Evolutionary conservation across 2,797 vertebrate genomes (phyloP).

Genomic region (Rachycentron canadum): DNA sequence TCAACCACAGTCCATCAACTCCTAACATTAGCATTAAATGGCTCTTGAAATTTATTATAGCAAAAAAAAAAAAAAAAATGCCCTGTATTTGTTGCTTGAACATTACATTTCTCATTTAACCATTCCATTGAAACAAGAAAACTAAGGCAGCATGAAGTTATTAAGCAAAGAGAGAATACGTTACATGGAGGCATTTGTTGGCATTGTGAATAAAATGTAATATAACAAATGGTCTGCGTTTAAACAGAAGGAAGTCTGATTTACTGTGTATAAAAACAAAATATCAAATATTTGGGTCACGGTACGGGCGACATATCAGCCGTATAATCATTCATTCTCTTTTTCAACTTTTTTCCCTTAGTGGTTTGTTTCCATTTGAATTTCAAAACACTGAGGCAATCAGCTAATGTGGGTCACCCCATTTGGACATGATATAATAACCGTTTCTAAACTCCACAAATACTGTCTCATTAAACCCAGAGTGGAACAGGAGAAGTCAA

Average conservation of each 20-base stretch:
- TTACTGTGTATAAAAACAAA: not conserved
- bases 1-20: conserved; percentile 39
- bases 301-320: not conserved
- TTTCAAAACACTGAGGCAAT: conserved; percentile 28
- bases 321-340: not conserved
- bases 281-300: conserved; percentile 25
- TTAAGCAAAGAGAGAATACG: conserved; percentile 1
- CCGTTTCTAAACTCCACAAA: conserved; percentile 22
- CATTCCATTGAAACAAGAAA: conserved; percentile 7
- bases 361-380: conserved; percentile 42
- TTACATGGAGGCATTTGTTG: not conserved
- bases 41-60: conserved; percentile 27
- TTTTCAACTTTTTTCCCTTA: conserved; percentile 12
- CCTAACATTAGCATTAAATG: conserved; percentile 23
- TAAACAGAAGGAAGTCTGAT: not conserved
- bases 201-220: conserved; percentile 9
- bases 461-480: conserved; percentile 25
- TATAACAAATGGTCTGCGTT: not conserved
- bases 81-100: conserved; percentile 10
- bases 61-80: too few relatives aligned
- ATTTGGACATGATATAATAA: conserved; percentile 26
- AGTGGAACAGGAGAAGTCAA: conserved; percentile 9
- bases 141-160: conserved; percentile 11
- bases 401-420: conserved; percentile 28
- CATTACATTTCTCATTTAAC: not conserved